These are phyloP conservation scores for Dysidea cf. avara DNA, from an alignment of 37 sponge, comb jelly and placozoan genomes.

Conservation along the genomic window DNA sequence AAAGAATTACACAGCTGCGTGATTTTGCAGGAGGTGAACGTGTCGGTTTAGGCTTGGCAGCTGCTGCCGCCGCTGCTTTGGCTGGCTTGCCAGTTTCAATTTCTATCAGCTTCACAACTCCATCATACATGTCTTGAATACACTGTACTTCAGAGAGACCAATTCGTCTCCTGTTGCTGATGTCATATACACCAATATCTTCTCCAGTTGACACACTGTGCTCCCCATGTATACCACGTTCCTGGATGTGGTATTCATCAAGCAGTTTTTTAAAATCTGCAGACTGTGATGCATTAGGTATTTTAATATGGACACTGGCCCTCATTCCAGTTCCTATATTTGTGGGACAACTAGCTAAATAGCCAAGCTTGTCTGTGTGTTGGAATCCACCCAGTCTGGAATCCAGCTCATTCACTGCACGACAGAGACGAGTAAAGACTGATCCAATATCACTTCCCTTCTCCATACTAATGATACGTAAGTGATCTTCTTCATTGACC, in stretches of 20 bases:
- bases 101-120: constrained; percentile 79
- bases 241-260: constrained; percentile 73
- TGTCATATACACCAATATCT: constrained; percentile 58
- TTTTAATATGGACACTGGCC: constrained; percentile 77
- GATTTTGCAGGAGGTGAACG: too few species aligned
- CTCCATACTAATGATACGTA: constrained; percentile 79
- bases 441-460: constrained; percentile 73
- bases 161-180: constrained; percentile 80
- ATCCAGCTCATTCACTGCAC: constrained; percentile 56
- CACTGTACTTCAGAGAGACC: constrained; percentile 83
- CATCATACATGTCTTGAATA: constrained; percentile 81
- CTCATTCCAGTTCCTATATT: constrained; percentile 89
- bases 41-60: too few species aligned
- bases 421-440: constrained; percentile 66
- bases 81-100: too few species aligned
- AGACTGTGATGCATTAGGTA: constrained; percentile 47
- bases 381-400: constrained; percentile 55
- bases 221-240: constrained; percentile 79
- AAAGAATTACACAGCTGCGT: too few species aligned
- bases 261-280: constrained; percentile 45
- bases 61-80: too few species aligned
- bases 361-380: constrained; percentile 83
- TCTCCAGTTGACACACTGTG: constrained; percentile 42
- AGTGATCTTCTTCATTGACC: constrained; percentile 93
- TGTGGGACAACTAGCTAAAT: constrained; percentile 82